A percentile compares a stretch with the other conserved stretches of the same genome.
Conservation (phyloP, 1,140 invertebrate genomes). For the Paralvinella palmiformis region DNA sequence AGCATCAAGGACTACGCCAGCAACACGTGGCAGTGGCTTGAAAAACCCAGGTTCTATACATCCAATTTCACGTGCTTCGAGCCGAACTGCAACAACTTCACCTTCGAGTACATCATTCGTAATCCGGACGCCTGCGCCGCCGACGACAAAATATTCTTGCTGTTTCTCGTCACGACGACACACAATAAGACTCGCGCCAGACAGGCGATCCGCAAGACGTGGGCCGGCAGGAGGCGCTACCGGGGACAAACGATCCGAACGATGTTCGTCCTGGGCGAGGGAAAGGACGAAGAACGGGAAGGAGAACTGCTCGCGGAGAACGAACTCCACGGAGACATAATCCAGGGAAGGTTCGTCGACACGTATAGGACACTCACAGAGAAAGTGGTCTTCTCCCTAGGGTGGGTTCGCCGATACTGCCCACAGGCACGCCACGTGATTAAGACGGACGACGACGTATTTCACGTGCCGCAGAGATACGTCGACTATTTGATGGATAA, state of each 20-base stretch:
- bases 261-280: constrained; percentile 14
- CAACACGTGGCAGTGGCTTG: too few relatives aligned
- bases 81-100: constrained; percentile 18
- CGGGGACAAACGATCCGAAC: constrained; percentile 12
- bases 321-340: constrained; percentile 17
- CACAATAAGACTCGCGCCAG: constrained; percentile 7
- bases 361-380: constrained; percentile 18
- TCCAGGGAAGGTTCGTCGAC: constrained; percentile 22
- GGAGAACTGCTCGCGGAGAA: constrained; percentile 8
- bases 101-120: constrained; percentile 1
- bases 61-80: too few relatives aligned
- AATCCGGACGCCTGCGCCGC: not conserved
- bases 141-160: constrained; percentile 3
- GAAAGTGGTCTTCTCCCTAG: constrained; percentile 20
- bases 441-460: constrained; percentile 23
- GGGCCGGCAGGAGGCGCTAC: constrained; percentile 1
- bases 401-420: constrained; percentile 19
- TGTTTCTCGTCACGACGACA: constrained; percentile 8
- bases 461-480: constrained; percentile 16
- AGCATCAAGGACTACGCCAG: too few relatives aligned
- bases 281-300: constrained; percentile 15
- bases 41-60: too few relatives aligned
- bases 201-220: constrained; percentile 10
- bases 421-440: constrained; percentile 12
- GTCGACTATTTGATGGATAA: constrained; percentile 11